A percentile compares a stretch with the other conserved stretches of the same genome.
phyloP scores from a whole-genome alignment of 2,888 invertebrate genomes.

The Anticlea derivata region DNA sequence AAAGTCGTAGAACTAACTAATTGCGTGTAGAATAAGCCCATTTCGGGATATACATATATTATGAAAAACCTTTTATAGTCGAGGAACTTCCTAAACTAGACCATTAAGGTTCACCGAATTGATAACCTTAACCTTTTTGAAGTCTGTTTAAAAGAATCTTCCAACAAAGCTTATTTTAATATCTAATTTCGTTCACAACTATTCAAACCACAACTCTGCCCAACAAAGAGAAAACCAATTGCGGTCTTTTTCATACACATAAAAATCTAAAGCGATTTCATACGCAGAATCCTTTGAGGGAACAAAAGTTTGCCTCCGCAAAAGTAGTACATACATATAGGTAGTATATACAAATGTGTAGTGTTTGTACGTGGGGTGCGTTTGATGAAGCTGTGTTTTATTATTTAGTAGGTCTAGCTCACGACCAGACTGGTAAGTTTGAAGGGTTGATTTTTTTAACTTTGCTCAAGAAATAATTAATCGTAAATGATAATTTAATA shows the following conservation, averaged over 20 bases:
- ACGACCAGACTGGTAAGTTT: constrained; percentile 12
- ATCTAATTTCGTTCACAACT: constrained; percentile 5
- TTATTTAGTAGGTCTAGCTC: constrained; percentile 30
- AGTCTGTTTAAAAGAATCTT: background rate
- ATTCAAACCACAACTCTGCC: constrained; percentile 1
- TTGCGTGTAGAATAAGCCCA: too few species aligned
- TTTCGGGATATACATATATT: too few species aligned
- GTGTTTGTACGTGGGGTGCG: constrained; percentile 30
- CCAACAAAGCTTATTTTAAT: background rate
- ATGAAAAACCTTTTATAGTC: too few species aligned
- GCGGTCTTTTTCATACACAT: constrained; percentile 23
- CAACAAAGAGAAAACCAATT: constrained; percentile 25
- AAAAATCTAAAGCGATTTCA: constrained; percentile 25
- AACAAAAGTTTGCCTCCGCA: constrained; percentile 23
- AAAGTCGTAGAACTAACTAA: too few species aligned
- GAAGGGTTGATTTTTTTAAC: background rate
- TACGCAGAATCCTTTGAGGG: constrained; percentile 26
- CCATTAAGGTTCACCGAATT: too few species aligned
- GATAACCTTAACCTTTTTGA: too few species aligned
- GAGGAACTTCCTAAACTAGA: too few species aligned
- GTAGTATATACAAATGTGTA: constrained; percentile 8
- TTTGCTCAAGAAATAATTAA: too few species aligned
- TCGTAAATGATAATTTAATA: too few species aligned
- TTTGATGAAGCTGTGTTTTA: constrained; percentile 35
- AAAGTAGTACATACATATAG: background rate